Evolutionary conservation across 2,113 vertebrate species (phyloP), one percentile per base, ranked within the genome.

Genomic region (Pterocles burchelli): DNA sequence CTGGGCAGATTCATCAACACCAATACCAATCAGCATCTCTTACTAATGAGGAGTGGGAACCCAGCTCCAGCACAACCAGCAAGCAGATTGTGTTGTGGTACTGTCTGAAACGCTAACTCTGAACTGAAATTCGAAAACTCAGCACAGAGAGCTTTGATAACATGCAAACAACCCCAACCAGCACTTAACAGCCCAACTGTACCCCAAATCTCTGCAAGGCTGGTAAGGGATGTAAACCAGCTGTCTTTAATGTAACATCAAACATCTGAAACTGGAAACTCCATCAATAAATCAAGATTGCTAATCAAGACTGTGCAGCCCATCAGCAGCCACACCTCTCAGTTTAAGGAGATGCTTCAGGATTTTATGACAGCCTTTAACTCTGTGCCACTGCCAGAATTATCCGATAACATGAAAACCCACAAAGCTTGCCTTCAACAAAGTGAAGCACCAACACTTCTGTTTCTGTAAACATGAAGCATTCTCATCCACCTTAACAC

Each of bases 231-330:
- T 74, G 73, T 55, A 92, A 84, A 84, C 13, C 90, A 91, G 88
- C 67, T 93, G 95, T 72, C 92, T 90, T 81, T 33, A 95, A 94
- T 79, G 94, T 90, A 89, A 81, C 82, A 86, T 86, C 85, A 86
- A 88, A 77, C 11, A 3, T 51, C 92, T 43, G 41, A 36, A 66
- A 81, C 72, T 74, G 79, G 80, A 80, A 88, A 81, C 9, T 29
- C 88, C 79, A 92, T 68, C 92, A 81, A 95, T 84, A 95, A 91
- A 93, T 92, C 95, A 81, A 54, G 76, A 46, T 3, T 62, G 96
- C 55, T 90, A 89, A 95, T 95, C 80, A 94, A 73, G 82, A 66
- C 67, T 51, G 52, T 18, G 31, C 45, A 80, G 85, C 72, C 79
- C 92, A 90, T 78, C 86, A 93, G 85, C 45, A 78, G 3, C 66